Evolutionary conservation across 2,888 invertebrate species (phyloP).

Genomic region (Machimus rusticus): DNA sequence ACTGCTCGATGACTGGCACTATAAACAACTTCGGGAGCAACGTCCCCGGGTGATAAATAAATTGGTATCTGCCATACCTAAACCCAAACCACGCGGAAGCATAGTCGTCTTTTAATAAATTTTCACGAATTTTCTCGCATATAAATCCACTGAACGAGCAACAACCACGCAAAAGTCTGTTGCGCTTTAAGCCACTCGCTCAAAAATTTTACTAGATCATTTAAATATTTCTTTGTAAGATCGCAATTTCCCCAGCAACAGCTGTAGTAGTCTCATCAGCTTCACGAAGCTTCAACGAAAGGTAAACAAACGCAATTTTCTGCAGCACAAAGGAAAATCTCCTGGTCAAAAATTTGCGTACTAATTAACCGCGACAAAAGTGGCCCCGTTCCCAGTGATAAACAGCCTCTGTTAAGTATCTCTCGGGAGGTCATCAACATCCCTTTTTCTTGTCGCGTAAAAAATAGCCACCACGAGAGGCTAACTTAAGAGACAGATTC

Average conservation of each 20-base stretch:
- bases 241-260: not conserved
- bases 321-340: not conserved
- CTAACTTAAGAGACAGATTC: not conserved
- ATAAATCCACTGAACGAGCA: not conserved
- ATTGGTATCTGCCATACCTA: not conserved
- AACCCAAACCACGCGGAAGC: not conserved
- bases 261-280: not conserved
- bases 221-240: not conserved
- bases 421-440: not conserved
- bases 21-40: not conserved
- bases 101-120: not conserved
- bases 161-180: not conserved
- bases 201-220: not conserved
- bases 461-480: not conserved
- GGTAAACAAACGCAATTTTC: slow-evolving; percentile 13
- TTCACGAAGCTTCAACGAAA: not conserved
- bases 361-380: not conserved
- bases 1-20: not conserved
- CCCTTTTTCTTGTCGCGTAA: not conserved
- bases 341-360: not conserved
- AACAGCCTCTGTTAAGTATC: not conserved
- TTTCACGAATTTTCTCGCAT: not conserved
- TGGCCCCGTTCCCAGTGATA: not conserved
- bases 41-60: not conserved
- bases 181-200: not conserved